Evolutionary conservation across 1,140 invertebrate genomes (phyloP), one percentile per base, ranked within the genome.

Genomic region (Charaxes varanes): DNA sequence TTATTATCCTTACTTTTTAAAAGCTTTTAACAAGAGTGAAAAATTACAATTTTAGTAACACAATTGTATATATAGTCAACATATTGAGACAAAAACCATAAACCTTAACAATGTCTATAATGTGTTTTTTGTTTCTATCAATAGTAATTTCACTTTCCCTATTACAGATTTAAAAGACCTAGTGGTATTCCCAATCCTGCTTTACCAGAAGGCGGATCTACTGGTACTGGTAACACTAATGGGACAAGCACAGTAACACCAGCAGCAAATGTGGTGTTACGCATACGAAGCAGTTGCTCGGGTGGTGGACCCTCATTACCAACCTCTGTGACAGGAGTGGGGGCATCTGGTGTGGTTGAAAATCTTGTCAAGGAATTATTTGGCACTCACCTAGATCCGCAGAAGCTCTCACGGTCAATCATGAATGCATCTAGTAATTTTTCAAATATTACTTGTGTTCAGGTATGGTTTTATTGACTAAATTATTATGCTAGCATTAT

Each of bases 111-210:
- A n/a, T n/a, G n/a, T n/a, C n/a, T n/a, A n/a, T n/a, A 8, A 13
- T 21, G 32, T 18, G 11, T 30, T 37, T 7, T 6, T 21, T 6
- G 7, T 4, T 21, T 21, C 4, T 23, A n/a, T 6, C 10, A 23
- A 23, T 23, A 3, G 10, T n/a, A 23, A 26, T 58, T 63, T 33
- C n/a, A n/a, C n/a, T n/a, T n/a, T n/a, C n/a, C n/a, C n/a, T n/a
- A n/a, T n/a, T n/a, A n/a, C 48, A 82, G 78, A 28, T 82, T 82
- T 52, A 82, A 82, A 37, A 52, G 73, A 4, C 69, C 69, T 11
- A 79, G 62, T 61, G 67, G 72, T 7, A 78, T 79, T 44, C 71
- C 78, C 1, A 82, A 79, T 47, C 72, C 78, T 16, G 73, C 78
- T 12, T 49, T 82, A 43, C 78, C 78, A 12, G 78, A 82, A 57